Evolutionary conservation across 2,888 invertebrate species (phyloP).

Genomic region (Cyaniris semiargus): DNA sequence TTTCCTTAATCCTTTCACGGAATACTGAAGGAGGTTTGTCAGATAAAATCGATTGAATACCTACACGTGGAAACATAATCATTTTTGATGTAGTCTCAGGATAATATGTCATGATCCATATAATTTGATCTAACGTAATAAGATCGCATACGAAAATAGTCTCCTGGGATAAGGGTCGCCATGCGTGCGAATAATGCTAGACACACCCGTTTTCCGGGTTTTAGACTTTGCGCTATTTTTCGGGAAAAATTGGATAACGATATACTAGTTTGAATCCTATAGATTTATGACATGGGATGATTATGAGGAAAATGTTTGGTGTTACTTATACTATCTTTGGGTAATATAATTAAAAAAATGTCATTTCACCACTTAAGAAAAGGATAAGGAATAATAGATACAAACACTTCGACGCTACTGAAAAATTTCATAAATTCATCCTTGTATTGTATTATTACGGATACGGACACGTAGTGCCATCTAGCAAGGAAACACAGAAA

Average conservation of each 20-base stretch:
- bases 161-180: not conserved
- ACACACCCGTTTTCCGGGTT: not conserved
- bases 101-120: not conserved
- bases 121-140: not conserved
- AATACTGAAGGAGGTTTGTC: not conserved
- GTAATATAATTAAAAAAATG: too few relatives aligned
- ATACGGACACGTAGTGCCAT: too few relatives aligned
- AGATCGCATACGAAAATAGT: constrained; percentile 3
- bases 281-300: too few relatives aligned
- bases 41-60: not conserved
- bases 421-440: too few relatives aligned
- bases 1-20: not conserved
- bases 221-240: not conserved
- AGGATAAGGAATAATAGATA: too few relatives aligned
- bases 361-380: too few relatives aligned
- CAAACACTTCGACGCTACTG: too few relatives aligned
- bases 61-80: not conserved
- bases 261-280: too few relatives aligned
- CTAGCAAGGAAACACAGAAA: too few relatives aligned
- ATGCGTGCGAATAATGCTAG: not conserved
- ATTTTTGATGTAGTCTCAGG: not conserved
- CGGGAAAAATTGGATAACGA: not conserved
- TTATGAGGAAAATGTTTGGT: too few relatives aligned
- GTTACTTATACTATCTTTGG: too few relatives aligned
- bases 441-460: too few relatives aligned